Evolutionary conservation across 1,140 invertebrate species (phyloP).

Genomic region (Euura saliciscinereae): DNA sequence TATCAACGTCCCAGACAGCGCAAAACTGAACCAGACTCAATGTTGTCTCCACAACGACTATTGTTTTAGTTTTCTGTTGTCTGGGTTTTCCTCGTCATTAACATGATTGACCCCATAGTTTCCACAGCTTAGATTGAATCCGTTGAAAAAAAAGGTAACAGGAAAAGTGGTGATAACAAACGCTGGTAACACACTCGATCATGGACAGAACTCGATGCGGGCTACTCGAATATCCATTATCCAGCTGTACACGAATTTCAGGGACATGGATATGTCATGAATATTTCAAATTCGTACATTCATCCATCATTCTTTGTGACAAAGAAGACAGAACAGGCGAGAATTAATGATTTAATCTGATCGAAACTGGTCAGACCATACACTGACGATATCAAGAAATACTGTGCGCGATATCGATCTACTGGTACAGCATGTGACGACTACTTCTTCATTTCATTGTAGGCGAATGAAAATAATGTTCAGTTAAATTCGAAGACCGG

Average conservation of each 20-base stretch:
- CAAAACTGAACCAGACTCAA: background rate
- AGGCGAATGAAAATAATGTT: no score
- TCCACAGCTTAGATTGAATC: no score
- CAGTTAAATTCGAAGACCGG: no score
- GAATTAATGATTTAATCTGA: no score
- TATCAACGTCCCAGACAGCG: slow-evolving; percentile 20
- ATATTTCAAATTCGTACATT: slow-evolving; percentile 27
- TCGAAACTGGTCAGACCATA: no score
- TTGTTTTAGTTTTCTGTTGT: background rate
- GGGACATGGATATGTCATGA: background rate
- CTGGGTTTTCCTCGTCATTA: background rate
- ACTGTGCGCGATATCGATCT: no score
- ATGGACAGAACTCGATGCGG: background rate
- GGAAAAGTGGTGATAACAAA: no score
- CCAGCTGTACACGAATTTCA: background rate
- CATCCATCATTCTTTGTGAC: slow-evolving; percentile 21
- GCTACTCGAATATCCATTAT: background rate
- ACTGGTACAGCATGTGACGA: no score
- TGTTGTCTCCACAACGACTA: slow-evolving; percentile 20
- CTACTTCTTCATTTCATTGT: no score
- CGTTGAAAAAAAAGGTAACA: no score
- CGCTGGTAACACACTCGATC: background rate
- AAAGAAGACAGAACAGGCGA: no score
- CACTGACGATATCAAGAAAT: no score
- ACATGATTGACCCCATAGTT: background rate